Base-by-base conservation (phyloP, 1,140 invertebrate genomes). In the Psix sp. region DNA sequence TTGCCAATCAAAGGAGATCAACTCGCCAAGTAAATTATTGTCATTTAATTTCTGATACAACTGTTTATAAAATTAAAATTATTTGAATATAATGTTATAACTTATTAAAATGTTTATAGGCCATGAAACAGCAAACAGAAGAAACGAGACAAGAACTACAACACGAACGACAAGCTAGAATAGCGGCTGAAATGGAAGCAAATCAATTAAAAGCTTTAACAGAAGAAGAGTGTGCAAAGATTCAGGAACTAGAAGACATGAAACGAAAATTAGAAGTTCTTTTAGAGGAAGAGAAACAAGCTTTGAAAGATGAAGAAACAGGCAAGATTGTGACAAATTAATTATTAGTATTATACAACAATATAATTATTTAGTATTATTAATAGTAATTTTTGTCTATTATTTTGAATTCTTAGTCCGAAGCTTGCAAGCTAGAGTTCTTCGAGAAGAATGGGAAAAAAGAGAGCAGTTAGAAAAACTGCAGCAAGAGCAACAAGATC, bases 391-490 rank as follows among this genome's bases (percentile, higher is more conserved):
- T 38, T 36, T 35, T 60, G 45, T 17, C 26, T 6, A 60, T 39
- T 51, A 20, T 35, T 45, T 46, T 43, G 46, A 17, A 73, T 3
- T 67, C 74, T 15, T 21, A 84, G 82, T 84, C 5, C 67, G 82
- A 38, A 73, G 39, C 52, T 56, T 85, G 16, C 83, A 85, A 81
- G 83, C 81, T 60, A 91, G 92, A 76, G 91, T 95, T 33, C 85
- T 95, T 45, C 89, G 91, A 29, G 94, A 95, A 86, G 94, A 95
- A 88, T 94, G 93, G 93, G 92, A 94, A 77, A 93, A 91, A 79
- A 80, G 93, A 71, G 93, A 94, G 81, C 92, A 94, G 81, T 81
- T 95, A 35, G 94, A 95, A 84, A 87, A 88, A 51, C 80, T 95
- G 9, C 93, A 94, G 82, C 89, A 91, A 77, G 92, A 95, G 81